These are phyloP conservation scores for Agriotes lineatus DNA, from an alignment of 2,888 invertebrate genomes.

Conservation along the genomic window DNA sequence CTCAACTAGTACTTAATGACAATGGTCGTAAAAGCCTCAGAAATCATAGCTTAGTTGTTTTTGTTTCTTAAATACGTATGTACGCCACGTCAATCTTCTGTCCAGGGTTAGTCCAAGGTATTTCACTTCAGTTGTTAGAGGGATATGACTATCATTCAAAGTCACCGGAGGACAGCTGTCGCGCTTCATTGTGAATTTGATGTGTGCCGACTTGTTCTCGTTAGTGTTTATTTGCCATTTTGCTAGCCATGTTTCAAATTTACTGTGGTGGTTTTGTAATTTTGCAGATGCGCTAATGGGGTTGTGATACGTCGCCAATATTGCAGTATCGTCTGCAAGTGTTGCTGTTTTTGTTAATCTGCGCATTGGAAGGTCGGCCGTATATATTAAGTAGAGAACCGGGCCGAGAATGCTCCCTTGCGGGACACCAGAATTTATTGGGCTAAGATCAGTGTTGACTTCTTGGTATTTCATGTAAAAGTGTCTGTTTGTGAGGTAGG, in stretches of 20 bases:
- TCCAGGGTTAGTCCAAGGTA: too few relatives aligned
- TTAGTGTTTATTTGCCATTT: background rate
- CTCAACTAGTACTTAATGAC: too few relatives aligned
- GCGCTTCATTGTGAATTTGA: too few relatives aligned
- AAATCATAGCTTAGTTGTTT: too few relatives aligned
- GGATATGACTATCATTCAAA: too few relatives aligned
- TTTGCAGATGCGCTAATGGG: background rate
- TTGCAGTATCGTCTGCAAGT: background rate
- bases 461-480: background rate
- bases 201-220: background rate
- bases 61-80: too few relatives aligned
- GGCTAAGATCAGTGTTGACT: too few relatives aligned
- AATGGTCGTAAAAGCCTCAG: too few relatives aligned
- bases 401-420: constrained; percentile 1
- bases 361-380: constrained; percentile 1
- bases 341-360: background rate
- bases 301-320: background rate
- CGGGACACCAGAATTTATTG: background rate
- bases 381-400: constrained; percentile 5
- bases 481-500: too few relatives aligned
- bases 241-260: background rate
- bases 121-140: too few relatives aligned
- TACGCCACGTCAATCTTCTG: too few relatives aligned
- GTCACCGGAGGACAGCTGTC: too few relatives aligned
- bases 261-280: background rate